Percentiles rank a stretch among this genome's conserved stretches.
These are phyloP conservation scores for Drosophila pseudoananassae DNA, from an alignment of 1,140 invertebrate species.

Conservation along the genomic window DNA sequence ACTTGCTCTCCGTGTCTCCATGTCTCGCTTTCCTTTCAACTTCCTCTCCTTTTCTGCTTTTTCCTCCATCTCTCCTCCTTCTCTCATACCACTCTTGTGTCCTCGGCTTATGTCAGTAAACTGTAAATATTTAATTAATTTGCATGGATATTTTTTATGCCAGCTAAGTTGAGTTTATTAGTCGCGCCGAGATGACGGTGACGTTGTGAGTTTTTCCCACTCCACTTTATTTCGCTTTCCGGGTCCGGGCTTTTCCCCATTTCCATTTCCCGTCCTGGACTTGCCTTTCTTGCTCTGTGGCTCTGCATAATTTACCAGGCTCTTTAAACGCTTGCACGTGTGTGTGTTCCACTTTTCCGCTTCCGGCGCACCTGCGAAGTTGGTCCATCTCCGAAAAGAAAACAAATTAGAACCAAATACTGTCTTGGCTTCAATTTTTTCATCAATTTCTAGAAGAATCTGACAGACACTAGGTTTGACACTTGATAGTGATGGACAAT, in stretches of 20 bases:
- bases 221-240: constrained; percentile 22
- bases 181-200: constrained; percentile 49
- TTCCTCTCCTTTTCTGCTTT: constrained; percentile 22
- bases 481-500: no score
- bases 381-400: background rate
- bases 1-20: no score
- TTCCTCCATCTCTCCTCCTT: constrained; percentile 16
- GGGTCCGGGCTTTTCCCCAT: background rate
- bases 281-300: constrained; percentile 13
- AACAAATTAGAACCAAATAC: background rate
- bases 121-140: constrained; percentile 82
- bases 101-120: constrained; percentile 74
- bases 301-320: constrained; percentile 40
- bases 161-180: constrained; percentile 78
- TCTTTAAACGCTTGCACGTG: constrained; percentile 42
- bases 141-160: constrained; percentile 80
- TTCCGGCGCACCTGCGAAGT: background rate
- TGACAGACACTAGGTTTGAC: no score
- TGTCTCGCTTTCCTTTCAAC: constrained; percentile 9
- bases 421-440: no score
- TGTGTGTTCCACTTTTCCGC: constrained; percentile 19
- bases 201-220: constrained; percentile 10
- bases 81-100: constrained; percentile 21
- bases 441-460: no score
- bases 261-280: background rate